Evolutionary conservation across 2,113 vertebrate species (phyloP), one percentile per base, ranked within the genome.

Genomic region (Oryzias curvinotus): DNA sequence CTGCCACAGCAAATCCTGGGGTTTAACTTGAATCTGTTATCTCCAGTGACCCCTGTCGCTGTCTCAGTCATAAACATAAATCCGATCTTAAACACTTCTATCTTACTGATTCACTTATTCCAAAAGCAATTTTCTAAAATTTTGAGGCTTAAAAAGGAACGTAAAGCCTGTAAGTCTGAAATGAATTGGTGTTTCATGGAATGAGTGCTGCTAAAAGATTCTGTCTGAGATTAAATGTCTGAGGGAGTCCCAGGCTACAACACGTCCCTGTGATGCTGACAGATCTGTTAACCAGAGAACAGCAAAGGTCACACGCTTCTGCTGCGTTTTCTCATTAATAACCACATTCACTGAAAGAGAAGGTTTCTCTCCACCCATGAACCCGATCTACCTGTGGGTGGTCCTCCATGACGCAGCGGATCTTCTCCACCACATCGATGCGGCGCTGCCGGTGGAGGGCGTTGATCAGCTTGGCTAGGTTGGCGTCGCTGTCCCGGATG

Each of bases 341-440:
- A 19, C n/a, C 16, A 8, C 13, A 14, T 59, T 56, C 13, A n/a
- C 7, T 36, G 30, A 36, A 23, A 52, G n/a, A 0, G 36, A 6
- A 0, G 10, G n/a, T 0, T 7, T 42, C 5, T 41, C 1, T 14
- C 17, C 28, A 14, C 17, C 21, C 17, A 1, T 41, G 19, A 7
- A 7, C 13, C 17, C 19, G 15, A 5, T 57, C 73, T 90, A 98
- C 97, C 94, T 96, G 93, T 0, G 93, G 80, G 43, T 95, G 95
- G 76, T 98, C 97, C 82, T 99, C 97, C 96, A 99, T 98, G 68
- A 98, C 87, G 5, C 92, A 93, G 1, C 97, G 94, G 62, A 99
- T 96, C 90, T 96, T 98, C 89, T 98, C 97, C 71, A 99, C 96
- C 5, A 99, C 95, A 0, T 98, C 96, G 0, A 94, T 98, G 78